These are phyloP conservation scores for Pelosia muscerda DNA, from an alignment of 2,888 invertebrate species.

Conservation along the genomic window DNA sequence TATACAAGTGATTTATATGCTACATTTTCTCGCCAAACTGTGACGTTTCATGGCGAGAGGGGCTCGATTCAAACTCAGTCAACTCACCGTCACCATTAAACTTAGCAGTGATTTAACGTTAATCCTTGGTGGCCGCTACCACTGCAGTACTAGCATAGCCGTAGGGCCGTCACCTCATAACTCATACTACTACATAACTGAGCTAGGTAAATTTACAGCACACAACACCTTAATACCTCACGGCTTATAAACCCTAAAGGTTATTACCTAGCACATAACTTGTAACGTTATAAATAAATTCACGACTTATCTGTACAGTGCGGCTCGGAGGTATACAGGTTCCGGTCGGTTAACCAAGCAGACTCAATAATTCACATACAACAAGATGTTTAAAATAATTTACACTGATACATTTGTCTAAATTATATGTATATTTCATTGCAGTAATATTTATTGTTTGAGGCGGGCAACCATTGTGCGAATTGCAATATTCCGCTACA, in stretches of 20 bases:
- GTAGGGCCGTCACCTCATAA: too few relatives aligned
- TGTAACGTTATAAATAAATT: not conserved
- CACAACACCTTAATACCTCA: not conserved
- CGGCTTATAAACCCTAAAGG: conserved; percentile 7
- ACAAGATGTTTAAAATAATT: not conserved
- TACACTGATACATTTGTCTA: not conserved
- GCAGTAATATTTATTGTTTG: not conserved
- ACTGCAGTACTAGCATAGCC: too few relatives aligned
- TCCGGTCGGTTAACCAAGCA: not conserved
- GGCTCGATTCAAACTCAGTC: too few relatives aligned
- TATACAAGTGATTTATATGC: too few relatives aligned
- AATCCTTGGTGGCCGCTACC: too few relatives aligned
- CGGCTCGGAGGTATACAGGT: conserved; percentile 4
- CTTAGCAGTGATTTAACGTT: too few relatives aligned
- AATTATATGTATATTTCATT: not conserved
- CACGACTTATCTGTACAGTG: not conserved
- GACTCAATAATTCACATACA: not conserved
- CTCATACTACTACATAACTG: too few relatives aligned
- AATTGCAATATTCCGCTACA: too few relatives aligned
- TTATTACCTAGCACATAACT: conserved; percentile 22
- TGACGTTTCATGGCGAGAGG: too few relatives aligned
- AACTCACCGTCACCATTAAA: too few relatives aligned
- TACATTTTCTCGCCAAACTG: too few relatives aligned
- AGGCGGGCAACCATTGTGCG: not conserved
- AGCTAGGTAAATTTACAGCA: too few relatives aligned